Evolutionary conservation across 1,140 invertebrate species (phyloP).

Genomic region (Neodiprion virginianus): DNA sequence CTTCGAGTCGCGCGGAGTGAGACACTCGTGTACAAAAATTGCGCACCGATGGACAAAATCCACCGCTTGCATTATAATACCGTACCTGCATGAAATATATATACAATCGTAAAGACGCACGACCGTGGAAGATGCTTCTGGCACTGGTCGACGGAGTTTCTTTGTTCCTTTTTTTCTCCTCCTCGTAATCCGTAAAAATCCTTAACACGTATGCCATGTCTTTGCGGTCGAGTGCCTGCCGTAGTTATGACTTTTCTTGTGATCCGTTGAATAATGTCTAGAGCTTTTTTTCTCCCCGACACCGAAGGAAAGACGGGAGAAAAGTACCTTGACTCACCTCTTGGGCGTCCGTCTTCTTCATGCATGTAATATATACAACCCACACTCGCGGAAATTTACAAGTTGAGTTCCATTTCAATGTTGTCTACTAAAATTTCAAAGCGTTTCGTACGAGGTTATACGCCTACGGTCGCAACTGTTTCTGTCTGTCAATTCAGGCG

Average conservation of each 20-base stretch:
- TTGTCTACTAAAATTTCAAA: not conserved
- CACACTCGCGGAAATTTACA: not conserved
- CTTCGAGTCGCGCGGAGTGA: too few relatives aligned
- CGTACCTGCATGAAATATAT: not conserved
- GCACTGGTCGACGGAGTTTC: too few relatives aligned
- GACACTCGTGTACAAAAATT: too few relatives aligned
- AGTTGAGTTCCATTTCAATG: not conserved
- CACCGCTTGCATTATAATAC: not conserved
- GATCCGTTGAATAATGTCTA: not conserved
- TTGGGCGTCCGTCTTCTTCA: slow-evolving; percentile 7
- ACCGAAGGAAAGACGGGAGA: not conserved
- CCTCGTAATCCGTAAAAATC: not conserved
- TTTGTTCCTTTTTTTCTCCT: not conserved
- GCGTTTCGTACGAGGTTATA: too few relatives aligned
- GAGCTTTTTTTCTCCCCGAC: not conserved
- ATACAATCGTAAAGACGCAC: not conserved
- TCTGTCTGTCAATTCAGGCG: too few relatives aligned
- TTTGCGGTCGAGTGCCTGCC: not conserved
- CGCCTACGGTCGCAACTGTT: too few relatives aligned
- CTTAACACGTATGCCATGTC: not conserved
- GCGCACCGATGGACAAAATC: not conserved
- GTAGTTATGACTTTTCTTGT: slow-evolving; percentile 5
- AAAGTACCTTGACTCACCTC: not conserved
- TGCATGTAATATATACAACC: not conserved
- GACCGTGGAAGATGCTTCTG: not conserved